phyloP scores from a whole-genome alignment of 2,888 invertebrate species.

The Dinocampus coccinellae region DNA sequence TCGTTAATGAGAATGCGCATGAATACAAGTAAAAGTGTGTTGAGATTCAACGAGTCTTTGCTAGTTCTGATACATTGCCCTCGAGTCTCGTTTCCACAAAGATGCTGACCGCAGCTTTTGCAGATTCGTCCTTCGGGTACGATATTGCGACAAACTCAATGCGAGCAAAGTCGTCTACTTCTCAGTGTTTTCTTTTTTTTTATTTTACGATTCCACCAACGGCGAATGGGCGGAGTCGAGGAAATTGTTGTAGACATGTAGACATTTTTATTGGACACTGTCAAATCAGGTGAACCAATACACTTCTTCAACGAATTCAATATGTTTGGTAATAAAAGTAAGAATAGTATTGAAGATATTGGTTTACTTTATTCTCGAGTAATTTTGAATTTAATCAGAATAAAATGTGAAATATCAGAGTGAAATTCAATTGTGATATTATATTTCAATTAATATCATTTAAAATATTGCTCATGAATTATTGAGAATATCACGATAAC shows the following conservation, averaged over 20 bases:
- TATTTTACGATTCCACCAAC: slow-evolving; percentile 3
- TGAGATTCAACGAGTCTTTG: slow-evolving; percentile 25
- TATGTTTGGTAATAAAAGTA: not conserved
- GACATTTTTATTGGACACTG: slow-evolving; percentile 17
- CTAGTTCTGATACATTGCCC: slow-evolving; percentile 23
- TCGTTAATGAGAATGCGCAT: slow-evolving; percentile 13
- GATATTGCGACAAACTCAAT: slow-evolving; percentile 25
- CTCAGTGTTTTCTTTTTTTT: not conserved
- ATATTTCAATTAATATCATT: too few relatives aligned
- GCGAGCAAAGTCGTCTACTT: slow-evolving; percentile 8
- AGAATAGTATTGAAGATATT: not conserved
- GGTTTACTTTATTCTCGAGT: not conserved
- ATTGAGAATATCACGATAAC: too few relatives aligned
- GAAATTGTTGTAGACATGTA: slow-evolving; percentile 3
- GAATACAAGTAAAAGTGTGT: slow-evolving; percentile 11
- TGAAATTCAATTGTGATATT: not conserved
- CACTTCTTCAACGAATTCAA: slow-evolving; percentile 13
- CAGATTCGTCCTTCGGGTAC: slow-evolving; percentile 35
- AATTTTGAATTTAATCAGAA: not conserved
- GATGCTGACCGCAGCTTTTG: slow-evolving; percentile 36
- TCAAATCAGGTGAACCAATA: slow-evolving; percentile 23
- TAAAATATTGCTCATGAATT: too few relatives aligned
- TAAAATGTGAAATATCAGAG: not conserved
- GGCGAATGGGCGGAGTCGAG: not conserved
- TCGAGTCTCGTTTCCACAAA: slow-evolving; percentile 29